Conservation (phyloP, 2,888 invertebrate species). For the Omphaloscelis lunosa region DNA sequence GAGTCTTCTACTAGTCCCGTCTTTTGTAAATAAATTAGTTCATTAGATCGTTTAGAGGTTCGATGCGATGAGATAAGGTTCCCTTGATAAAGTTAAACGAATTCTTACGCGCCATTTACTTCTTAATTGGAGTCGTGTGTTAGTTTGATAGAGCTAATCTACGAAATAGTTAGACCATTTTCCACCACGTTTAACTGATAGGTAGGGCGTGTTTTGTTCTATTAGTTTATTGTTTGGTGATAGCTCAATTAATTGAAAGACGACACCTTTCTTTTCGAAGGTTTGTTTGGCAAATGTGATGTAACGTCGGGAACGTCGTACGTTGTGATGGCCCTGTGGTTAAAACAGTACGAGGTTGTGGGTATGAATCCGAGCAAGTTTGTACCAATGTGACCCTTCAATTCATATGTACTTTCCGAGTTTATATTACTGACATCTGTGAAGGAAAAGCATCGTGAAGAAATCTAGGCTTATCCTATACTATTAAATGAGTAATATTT, state of each 20-base stretch:
- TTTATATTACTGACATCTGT: too few relatives aligned
- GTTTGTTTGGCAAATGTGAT: background rate
- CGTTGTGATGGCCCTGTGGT: too few relatives aligned
- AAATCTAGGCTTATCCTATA: too few relatives aligned
- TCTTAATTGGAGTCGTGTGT: constrained; percentile 54
- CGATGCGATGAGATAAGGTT: constrained; percentile 49
- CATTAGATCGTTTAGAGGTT: constrained; percentile 58
- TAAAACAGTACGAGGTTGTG: too few relatives aligned
- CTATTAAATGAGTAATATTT: too few relatives aligned
- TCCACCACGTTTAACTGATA: background rate
- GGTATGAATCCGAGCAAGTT: too few relatives aligned
- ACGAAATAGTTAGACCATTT: constrained; percentile 44
- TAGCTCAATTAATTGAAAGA: background rate
- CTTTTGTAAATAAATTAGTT: constrained; percentile 36
- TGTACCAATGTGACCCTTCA: too few relatives aligned
- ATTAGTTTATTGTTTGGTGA: background rate
- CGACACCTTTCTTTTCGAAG: background rate
- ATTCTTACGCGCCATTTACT: constrained; percentile 41
- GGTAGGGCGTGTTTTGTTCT: background rate
- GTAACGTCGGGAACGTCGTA: background rate
- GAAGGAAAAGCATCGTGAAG: too few relatives aligned
- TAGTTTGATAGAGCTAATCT: constrained; percentile 50
- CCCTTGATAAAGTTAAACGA: constrained; percentile 52
- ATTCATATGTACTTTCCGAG: too few relatives aligned
- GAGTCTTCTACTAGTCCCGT: constrained; percentile 16